Evolutionary conservation across 2,888 invertebrate genomes (phyloP).

Genomic region (Melanophora roralis): DNA sequence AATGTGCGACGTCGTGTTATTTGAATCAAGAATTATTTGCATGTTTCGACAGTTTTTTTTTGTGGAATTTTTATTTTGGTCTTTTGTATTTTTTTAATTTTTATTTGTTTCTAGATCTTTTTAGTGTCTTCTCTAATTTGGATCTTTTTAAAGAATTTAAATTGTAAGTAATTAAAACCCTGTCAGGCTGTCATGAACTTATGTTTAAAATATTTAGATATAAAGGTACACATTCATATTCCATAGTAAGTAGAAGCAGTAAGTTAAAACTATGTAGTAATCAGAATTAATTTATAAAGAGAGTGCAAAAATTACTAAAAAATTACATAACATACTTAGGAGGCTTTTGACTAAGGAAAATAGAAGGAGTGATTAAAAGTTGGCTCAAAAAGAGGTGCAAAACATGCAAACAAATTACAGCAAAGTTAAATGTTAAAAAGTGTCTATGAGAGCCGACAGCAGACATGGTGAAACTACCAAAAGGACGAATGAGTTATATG

Average conservation of each 20-base stretch:
- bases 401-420: too few relatives aligned
- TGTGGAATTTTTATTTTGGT: background rate
- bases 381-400: too few relatives aligned
- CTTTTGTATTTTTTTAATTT: background rate
- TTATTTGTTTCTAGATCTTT: slow-evolving; percentile 18
- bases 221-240: background rate
- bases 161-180: slow-evolving; percentile 65
- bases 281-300: too few relatives aligned
- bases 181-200: slow-evolving; percentile 46
- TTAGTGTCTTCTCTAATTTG: slow-evolving; percentile 40
- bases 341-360: too few relatives aligned
- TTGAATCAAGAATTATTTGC: slow-evolving; percentile 64
- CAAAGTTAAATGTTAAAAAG: too few relatives aligned
- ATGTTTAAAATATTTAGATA: background rate
- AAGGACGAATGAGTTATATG: too few relatives aligned
- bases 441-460: too few relatives aligned
- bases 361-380: too few relatives aligned
- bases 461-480: too few relatives aligned
- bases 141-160: slow-evolving; percentile 45
- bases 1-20: slow-evolving; percentile 40
- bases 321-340: too few relatives aligned
- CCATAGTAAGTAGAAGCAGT: background rate
- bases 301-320: too few relatives aligned
- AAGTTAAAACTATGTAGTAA: too few relatives aligned
- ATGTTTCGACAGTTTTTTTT: slow-evolving; percentile 62